Conservation (phyloP, 2,113 vertebrate genomes). For the Stigmatopora nigra region DNA sequence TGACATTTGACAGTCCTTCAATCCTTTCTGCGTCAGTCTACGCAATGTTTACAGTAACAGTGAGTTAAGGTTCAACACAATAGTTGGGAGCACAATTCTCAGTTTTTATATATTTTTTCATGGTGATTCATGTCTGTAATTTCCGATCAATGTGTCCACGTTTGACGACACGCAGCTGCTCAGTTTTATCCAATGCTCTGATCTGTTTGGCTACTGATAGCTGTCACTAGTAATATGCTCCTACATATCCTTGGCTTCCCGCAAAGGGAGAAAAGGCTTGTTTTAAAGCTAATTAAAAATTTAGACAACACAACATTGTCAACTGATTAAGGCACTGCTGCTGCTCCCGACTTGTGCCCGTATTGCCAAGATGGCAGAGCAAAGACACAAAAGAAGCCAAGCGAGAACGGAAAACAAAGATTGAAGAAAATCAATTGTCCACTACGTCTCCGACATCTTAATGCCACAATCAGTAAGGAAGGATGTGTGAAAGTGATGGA, state of each 20-base stretch:
- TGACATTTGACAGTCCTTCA: conserved; percentile 1
- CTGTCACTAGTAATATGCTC: conserved; percentile 63
- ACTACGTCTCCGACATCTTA: conserved; percentile 67
- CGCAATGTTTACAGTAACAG: not conserved
- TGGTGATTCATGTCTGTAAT: conserved; percentile 1
- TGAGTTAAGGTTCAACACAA: not conserved
- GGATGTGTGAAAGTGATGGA: conserved; percentile 60
- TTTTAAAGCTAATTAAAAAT: conserved; percentile 67
- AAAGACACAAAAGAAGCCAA: conserved; percentile 37
- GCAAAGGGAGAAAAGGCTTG: conserved; percentile 24
- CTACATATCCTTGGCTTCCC: conserved; percentile 38
- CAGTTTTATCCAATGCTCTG: conserved; percentile 44
- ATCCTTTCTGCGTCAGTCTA: not conserved
- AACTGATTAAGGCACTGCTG: conserved; percentile 45
- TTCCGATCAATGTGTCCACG: conserved; percentile 15
- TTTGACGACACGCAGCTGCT: conserved; percentile 26
- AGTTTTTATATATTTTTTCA: not conserved
- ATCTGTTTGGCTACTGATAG: conserved; percentile 42
- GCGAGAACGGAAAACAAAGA: conserved; percentile 19
- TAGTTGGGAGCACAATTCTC: not conserved
- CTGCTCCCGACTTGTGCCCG: conserved; percentile 42
- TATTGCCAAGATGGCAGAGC: conserved; percentile 26
- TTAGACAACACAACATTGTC: conserved; percentile 50
- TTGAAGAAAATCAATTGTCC: conserved; percentile 65
- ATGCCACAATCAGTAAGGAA: conserved; percentile 56